Base-by-base conservation (phyloP, 1,140 invertebrate genomes). In the Pogonognathellus flavescens region DNA sequence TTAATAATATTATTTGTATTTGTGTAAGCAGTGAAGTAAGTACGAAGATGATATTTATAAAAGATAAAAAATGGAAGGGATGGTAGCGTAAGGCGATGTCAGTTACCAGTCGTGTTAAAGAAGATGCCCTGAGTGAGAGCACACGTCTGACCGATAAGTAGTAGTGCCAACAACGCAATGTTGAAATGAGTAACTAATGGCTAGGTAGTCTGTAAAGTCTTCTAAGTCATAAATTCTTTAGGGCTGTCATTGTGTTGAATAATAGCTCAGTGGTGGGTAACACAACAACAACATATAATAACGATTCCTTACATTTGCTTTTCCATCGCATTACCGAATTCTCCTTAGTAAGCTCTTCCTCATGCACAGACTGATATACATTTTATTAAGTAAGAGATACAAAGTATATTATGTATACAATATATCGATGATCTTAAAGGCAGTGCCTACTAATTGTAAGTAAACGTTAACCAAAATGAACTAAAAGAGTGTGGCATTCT, bases 111-210 rank as follows among this genome's bases (percentile, higher is more conserved):
- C 70, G 41, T 49, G 70, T 76, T 9, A 31, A 76, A 31, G 31
- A 16, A 49, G 31, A 31, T 49, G 70, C n/a, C 70, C 31, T 41
- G n/a, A 31, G 62, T 66, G 70, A 76, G 70, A 76, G 70, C 70
- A 76, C 70, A 76, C 70, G 70, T 76, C 70, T 76, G 70, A 8
- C 13, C n/a, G 70, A 76, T 76, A 76, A 76, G 70, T 76, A 31
- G 31, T 72, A 76, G 31, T 76, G 70, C 31, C 31, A 41, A 41
- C 31, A 41, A 41, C 31, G 66, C 14, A 50, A 76, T 76, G 70
- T 76, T 76, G 70, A 76, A 76, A 76, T 76, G 70, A 76, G 70
- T 76, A 76, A 76, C 70, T 76, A 76, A 76, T 76, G 70, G 70
- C 31, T 31, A 76, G 70, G 70, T 76, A 76, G 70, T 76, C 16